phyloP scores from a whole-genome alignment of 2,113 vertebrate genomes.

The Crotophaga sulcirostris region DNA sequence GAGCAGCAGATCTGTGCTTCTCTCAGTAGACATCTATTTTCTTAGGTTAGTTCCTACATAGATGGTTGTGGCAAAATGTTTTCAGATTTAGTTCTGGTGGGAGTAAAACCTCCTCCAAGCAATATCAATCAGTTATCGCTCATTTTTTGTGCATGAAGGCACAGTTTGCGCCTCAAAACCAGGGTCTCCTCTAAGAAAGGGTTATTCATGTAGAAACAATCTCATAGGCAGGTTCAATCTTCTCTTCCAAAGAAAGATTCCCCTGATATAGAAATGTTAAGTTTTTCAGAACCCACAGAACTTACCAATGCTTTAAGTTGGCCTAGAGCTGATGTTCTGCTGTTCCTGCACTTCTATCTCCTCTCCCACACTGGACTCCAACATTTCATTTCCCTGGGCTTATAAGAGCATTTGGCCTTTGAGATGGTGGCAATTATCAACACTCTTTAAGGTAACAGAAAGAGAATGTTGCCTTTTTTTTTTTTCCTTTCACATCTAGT shows the following conservation, averaged over 20 bases:
- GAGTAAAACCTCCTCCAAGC: background rate
- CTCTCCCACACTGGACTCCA: background rate
- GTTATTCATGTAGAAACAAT: background rate
- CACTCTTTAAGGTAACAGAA: background rate
- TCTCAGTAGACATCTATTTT: background rate
- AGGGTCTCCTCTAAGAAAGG: background rate
- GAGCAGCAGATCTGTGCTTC: background rate
- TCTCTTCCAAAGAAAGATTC: background rate
- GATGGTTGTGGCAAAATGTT: background rate
- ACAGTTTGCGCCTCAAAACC: background rate
- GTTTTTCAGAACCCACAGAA: background rate
- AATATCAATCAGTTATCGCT: background rate
- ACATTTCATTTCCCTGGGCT: background rate
- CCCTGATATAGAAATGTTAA: background rate
- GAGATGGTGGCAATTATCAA: background rate
- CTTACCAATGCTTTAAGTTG: background rate
- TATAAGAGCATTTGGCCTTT: background rate
- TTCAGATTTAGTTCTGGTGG: background rate
- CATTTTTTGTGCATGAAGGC: background rate
- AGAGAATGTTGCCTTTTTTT: background rate
- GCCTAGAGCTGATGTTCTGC: background rate
- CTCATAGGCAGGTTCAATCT: background rate
- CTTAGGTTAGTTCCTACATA: background rate
- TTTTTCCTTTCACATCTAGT: background rate
- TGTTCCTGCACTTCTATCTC: background rate